These are phyloP conservation scores for Phaonia tiefii DNA, from an alignment of 2,888 invertebrate species.

Conservation along the genomic window DNA sequence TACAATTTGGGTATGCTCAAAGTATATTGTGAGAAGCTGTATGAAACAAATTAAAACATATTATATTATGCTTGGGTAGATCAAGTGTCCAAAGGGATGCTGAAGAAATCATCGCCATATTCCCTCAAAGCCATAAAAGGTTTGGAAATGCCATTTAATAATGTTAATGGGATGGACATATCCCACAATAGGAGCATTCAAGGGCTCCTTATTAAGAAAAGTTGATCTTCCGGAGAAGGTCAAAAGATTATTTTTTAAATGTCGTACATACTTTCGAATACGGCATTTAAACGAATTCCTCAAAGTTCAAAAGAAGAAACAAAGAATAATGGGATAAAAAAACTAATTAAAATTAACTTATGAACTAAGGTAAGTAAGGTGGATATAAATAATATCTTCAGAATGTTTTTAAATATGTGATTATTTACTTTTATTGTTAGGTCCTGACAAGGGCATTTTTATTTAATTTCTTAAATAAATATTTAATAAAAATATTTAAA, in stretches of 20 bases:
- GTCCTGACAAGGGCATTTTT: too few relatives aligned
- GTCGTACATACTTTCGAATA: background rate
- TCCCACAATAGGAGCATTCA: background rate
- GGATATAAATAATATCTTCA: too few relatives aligned
- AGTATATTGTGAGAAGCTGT: too few relatives aligned
- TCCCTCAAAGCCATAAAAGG: background rate
- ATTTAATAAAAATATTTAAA: too few relatives aligned
- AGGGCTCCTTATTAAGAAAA: background rate
- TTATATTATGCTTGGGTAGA: constrained; percentile 54
- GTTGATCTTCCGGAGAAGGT: background rate
- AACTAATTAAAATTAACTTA: background rate
- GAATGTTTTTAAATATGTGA: too few relatives aligned
- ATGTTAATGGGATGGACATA: background rate
- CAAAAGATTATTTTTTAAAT: background rate
- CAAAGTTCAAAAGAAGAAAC: background rate
- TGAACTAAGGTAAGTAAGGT: too few relatives aligned
- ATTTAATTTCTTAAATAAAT: too few relatives aligned
- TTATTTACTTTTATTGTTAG: too few relatives aligned
- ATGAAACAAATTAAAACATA: too few relatives aligned
- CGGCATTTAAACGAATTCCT: background rate
- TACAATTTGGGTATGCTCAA: constrained; percentile 37
- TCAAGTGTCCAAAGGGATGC: constrained; percentile 45
- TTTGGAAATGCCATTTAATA: background rate
- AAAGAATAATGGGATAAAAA: background rate
- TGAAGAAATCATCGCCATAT: too few relatives aligned